phyloP scores from a whole-genome alignment of 30 jellyfish, hydroid and myxozoan species.

The Catostylus mosaicus region DNA sequence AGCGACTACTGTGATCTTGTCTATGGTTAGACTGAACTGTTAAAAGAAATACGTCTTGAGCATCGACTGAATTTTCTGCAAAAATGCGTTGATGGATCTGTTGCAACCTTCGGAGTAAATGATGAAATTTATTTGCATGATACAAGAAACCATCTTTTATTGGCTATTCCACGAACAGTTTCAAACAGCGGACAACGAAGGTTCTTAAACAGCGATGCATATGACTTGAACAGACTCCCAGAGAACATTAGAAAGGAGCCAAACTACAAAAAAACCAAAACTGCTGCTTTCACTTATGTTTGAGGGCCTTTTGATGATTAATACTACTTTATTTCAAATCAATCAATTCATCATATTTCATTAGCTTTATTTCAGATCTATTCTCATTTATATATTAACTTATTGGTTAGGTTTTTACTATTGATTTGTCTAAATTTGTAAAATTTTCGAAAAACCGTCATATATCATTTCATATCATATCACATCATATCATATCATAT shows the following conservation, averaged over 20 bases:
- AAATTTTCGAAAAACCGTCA: too few species aligned
- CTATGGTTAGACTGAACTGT: conserved; percentile 36
- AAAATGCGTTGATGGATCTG: conserved; percentile 17
- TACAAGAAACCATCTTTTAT: conserved; percentile 30
- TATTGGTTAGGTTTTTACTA: too few species aligned
- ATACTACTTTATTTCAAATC: too few species aligned
- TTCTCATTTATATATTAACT: too few species aligned
- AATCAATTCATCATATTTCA: too few species aligned
- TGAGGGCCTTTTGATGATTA: too few species aligned
- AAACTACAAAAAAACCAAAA: too few species aligned
- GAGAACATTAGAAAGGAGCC: conserved; percentile 29
- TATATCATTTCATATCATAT: too few species aligned
- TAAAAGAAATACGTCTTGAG: conserved; percentile 12
- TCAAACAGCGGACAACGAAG: conserved; percentile 33
- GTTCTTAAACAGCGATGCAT: conserved; percentile 12
- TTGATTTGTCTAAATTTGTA: too few species aligned
- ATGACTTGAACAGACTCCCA: conserved; percentile 22
- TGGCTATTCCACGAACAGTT: conserved; percentile 43
- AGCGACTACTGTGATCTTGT: conserved; percentile 39
- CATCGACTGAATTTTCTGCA: conserved; percentile 26
- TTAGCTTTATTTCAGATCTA: too few species aligned
- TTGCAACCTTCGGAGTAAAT: conserved; percentile 27
- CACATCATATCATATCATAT: too few species aligned
- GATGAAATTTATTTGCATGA: conserved; percentile 19
- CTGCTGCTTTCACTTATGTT: too few species aligned